These are phyloP conservation scores for Magallana gigas DNA, from an alignment of 1,140 invertebrate genomes.

Conservation along the genomic window DNA sequence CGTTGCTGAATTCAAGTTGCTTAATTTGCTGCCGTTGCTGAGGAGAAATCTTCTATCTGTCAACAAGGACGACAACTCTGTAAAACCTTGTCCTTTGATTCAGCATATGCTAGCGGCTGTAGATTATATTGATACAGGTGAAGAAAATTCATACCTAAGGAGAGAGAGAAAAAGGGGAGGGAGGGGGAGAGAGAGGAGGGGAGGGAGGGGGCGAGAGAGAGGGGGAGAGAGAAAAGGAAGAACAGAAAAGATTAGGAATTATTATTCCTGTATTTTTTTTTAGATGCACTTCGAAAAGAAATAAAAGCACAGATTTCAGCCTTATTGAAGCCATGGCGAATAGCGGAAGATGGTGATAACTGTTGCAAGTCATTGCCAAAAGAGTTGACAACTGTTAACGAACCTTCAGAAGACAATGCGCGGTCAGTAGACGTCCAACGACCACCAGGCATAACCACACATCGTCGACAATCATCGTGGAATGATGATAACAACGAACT, in stretches of 20 bases:
- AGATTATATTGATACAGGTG: not conserved
- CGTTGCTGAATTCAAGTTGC: not conserved
- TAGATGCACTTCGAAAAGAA: not conserved
- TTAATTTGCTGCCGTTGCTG: not conserved
- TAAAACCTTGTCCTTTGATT: not conserved
- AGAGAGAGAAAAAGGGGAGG: no score
- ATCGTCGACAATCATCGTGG: no score
- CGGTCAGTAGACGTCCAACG: no score
- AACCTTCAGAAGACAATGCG: no score
- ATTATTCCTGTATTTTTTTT: not conserved
- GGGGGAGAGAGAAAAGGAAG: no score
- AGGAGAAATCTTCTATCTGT: not conserved
- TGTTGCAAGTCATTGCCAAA: not conserved
- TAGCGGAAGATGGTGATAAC: not conserved
- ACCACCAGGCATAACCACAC: no score
- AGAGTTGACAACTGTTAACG: no score
- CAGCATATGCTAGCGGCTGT: slow-evolving; percentile 7
- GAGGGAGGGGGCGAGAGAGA: no score
- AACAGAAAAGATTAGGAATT: no score
- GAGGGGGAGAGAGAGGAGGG: no score
- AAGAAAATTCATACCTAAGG: not conserved
- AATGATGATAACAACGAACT: no score
- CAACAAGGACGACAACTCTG: not conserved
- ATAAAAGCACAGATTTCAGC: not conserved
- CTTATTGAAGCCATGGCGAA: not conserved